phyloP scores from a whole-genome alignment of 2,888 invertebrate species.

The Theodoxus fluviatilis region DNA sequence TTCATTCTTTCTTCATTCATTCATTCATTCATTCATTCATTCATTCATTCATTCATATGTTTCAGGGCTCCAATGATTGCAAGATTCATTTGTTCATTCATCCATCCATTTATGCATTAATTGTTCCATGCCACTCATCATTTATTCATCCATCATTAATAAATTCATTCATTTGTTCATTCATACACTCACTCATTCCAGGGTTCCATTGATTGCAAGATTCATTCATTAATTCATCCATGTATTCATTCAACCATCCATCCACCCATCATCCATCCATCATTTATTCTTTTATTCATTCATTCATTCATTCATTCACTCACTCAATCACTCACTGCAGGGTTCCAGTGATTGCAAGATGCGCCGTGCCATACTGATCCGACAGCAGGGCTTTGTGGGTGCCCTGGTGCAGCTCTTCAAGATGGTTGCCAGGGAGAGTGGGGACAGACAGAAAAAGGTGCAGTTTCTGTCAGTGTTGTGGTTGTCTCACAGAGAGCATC shows the following conservation, averaged over 20 bases:
- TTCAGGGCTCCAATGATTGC: too few species aligned
- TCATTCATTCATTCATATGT: too few species aligned
- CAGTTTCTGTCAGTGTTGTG: too few species aligned
- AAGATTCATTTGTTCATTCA: too few species aligned
- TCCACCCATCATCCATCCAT: too few species aligned
- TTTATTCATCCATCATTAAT: too few species aligned
- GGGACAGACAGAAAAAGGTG: constrained; percentile 85
- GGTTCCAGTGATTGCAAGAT: constrained; percentile 61
- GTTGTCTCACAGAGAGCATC: too few species aligned
- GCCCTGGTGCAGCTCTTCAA: constrained; percentile 88
- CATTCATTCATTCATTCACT: not conserved
- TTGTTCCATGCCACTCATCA: too few species aligned
- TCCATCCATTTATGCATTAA: too few species aligned
- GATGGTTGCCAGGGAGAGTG: constrained; percentile 86
- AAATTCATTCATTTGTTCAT: too few species aligned
- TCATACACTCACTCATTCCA: not conserved
- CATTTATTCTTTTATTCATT: not conserved
- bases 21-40: too few species aligned
- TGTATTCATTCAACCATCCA: not conserved
- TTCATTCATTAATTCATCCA: not conserved
- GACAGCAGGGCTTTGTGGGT: constrained; percentile 90
- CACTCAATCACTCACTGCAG: constrained; percentile 36
- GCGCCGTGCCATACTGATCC: constrained; percentile 78
- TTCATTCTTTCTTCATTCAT: too few species aligned
- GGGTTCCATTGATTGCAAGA: not conserved